phyloP scores from a whole-genome alignment of 2,797 vertebrate species.

The Gadopsis bispinosus region DNA sequence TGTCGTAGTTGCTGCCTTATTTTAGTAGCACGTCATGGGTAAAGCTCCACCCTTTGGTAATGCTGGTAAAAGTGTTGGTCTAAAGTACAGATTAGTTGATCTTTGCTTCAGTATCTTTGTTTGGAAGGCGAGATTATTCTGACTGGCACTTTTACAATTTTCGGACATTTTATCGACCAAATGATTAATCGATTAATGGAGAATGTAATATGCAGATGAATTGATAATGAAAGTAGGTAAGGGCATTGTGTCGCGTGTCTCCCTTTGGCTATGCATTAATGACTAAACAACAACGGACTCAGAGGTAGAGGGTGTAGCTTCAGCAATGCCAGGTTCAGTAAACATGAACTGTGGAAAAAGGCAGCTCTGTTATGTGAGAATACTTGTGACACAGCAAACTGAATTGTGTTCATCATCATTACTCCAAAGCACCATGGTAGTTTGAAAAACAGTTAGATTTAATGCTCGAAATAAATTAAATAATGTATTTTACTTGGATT shows the following conservation, averaged over 20 bases:
- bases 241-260: not conserved
- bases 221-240: not conserved
- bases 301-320: not conserved
- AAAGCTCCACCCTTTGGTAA: not conserved
- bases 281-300: not conserved
- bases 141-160: not conserved
- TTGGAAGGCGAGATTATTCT: not conserved
- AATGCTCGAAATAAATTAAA: not conserved
- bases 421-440: not conserved
- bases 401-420: not conserved
- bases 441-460: not conserved
- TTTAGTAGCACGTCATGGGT: not conserved
- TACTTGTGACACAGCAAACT: not conserved
- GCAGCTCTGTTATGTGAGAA: not conserved
- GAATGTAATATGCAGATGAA: not conserved
- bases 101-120: not conserved
- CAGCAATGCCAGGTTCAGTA: not conserved
- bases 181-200: not conserved
- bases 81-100: no score
- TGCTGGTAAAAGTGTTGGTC: not conserved
- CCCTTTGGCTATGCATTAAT: not conserved
- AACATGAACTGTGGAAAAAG: not conserved
- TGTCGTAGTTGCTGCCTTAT: not conserved
- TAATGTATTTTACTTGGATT: not conserved
- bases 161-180: not conserved